A percentile compares a stretch with the other conserved stretches of the same genome.
Conservation (phyloP, 2,113 vertebrate genomes). For the Phalacrocorax brasilianus region DNA sequence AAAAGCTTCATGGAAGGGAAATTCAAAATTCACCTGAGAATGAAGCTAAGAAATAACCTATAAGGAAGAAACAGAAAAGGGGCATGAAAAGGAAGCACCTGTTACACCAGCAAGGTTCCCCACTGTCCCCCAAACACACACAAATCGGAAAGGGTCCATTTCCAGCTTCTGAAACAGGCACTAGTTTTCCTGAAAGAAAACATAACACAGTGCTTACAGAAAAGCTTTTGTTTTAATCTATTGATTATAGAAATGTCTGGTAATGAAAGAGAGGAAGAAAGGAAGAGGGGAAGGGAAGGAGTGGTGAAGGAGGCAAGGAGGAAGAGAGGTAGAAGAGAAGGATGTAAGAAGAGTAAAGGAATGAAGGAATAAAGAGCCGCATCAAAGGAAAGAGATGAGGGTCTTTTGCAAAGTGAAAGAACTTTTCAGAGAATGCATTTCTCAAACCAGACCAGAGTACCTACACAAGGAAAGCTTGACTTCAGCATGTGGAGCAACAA, state of each 20-base stretch:
- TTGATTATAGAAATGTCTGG: background rate
- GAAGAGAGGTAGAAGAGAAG: background rate
- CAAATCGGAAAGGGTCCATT: background rate
- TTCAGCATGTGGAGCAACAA: background rate
- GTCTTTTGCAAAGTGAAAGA: background rate
- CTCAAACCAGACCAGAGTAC: background rate
- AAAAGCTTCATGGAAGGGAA: slow-evolving; percentile 12
- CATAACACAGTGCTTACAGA: background rate
- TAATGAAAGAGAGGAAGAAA: background rate
- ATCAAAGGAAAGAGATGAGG: background rate
- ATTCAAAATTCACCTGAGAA: background rate
- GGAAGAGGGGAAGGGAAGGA: background rate
- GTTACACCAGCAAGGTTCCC: background rate
- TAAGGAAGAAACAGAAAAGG: background rate
- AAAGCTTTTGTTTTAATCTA: background rate
- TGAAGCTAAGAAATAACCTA: background rate
- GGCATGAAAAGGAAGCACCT: background rate
- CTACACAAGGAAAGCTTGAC: background rate
- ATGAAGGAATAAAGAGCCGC: background rate
- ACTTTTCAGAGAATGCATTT: background rate
- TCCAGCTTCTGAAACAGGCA: background rate
- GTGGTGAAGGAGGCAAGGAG: accelerated
- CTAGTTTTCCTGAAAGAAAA: background rate
- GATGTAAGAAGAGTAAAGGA: background rate
- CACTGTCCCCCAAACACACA: background rate